Evolutionary conservation across 1,140 invertebrate genomes (phyloP), one percentile per base, ranked within the genome.

Genomic region (Ruditapes philippinarum): DNA sequence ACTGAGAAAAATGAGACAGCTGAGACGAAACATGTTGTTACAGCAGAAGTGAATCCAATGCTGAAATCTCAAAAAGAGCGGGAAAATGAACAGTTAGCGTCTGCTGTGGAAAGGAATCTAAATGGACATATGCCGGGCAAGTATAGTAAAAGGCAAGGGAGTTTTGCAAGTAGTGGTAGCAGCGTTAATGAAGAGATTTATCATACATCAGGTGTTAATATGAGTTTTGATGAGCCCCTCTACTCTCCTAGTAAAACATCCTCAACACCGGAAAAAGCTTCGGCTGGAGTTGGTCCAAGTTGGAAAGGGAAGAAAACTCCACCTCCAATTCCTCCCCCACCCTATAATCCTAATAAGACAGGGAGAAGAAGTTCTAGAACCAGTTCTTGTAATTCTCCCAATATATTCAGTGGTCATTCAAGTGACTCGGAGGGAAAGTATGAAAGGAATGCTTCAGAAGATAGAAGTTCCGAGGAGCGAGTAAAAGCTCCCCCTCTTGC

Each of bases 181-280:
- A 89, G 78, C 42, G 88, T 87, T 51, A 91, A 89, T 70, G 93
- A 92, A 9, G 90, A 92, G 3, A 78, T 87, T 65, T 76, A 90
- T 80, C 85, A 82, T 33, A 49, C 88, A 76, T 84, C 91, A 38
- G 91, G 91, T 38, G 91, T 93, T 60, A 94, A 94, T 79, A 93
- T 95, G 74, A 94, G 94, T 87, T 95, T 95, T 91, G 94, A 95
- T 80, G 94, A 95, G 65, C 94, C 94, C 2, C 80, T 95, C 3
- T 93, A 94, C 70, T 91, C 92, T 45, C 91, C 90, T 12, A 90
- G 79, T 25, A 89, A 87, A 51, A 40, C 40, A 19, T 40, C 45
- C n/a, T 38, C 85, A 14, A 82, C 73, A 25, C 54, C 54, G 9
- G 81, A 78, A 54, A 70, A 68, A 78, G 36, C 57, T n/a, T 57